Percentiles rank a stretch among this genome's conserved stretches.
Conservation (phyloP, 2,113 vertebrate species). For the Cyanocitta stelleri region DNA sequence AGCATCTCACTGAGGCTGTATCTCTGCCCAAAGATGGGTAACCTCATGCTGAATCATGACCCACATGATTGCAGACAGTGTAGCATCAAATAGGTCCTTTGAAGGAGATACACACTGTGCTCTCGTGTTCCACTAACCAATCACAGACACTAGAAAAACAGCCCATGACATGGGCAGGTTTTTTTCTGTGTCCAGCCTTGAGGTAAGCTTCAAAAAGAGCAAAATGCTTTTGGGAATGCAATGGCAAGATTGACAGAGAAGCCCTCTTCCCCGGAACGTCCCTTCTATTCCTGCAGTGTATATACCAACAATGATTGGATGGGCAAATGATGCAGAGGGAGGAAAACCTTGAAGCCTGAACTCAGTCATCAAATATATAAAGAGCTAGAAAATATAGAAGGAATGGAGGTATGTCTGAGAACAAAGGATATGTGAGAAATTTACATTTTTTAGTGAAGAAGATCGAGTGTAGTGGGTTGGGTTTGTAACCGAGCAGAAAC, state of each 20-base stretch:
- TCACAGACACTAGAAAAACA: not conserved
- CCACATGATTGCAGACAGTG: rapidly evolving
- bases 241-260: not conserved
- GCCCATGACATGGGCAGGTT: not conserved
- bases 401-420: not conserved
- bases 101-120: not conserved
- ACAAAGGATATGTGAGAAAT: not conserved
- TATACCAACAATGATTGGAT: not conserved
- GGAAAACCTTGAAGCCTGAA: not conserved
- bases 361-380: not conserved
- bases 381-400: not conserved
- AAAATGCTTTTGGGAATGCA: not conserved
- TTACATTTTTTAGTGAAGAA: not conserved
- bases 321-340: not conserved
- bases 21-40: not conserved
- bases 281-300: not conserved
- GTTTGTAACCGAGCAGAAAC: too few relatives aligned
- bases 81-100: not conserved
- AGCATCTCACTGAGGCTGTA: not conserved
- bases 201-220: not conserved
- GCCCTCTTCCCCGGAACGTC: rapidly evolving
- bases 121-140: not conserved
- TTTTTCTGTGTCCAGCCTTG: not conserved
- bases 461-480: not conserved
- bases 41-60: not conserved